Conservation (phyloP, 23 tunicate genomes). For the Halocynthia roretzi region DNA sequence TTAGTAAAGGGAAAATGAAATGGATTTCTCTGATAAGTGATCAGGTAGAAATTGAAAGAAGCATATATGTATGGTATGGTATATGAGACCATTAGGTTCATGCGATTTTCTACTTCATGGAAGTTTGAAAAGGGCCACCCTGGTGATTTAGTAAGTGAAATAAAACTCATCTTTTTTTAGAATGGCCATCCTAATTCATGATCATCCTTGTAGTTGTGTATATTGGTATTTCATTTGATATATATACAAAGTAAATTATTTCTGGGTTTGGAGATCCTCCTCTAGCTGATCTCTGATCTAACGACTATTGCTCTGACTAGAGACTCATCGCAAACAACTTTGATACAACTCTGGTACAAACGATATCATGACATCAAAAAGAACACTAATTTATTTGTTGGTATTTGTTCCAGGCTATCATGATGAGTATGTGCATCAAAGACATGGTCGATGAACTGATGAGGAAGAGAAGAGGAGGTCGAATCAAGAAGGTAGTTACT, state of each 20-base stretch:
- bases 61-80: neutral
- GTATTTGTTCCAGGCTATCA: slow-evolving; percentile 47
- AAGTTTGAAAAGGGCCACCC: too few relatives aligned
- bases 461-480: slow-evolving; percentile 54
- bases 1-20: slow-evolving; percentile 58
- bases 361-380: too few relatives aligned
- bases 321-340: neutral
- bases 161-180: too few relatives aligned
- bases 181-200: too few relatives aligned
- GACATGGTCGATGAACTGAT: slow-evolving; percentile 90
- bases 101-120: neutral
- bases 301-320: neutral
- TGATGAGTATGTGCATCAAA: slow-evolving; percentile 91
- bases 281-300: neutral
- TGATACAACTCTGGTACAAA: too few relatives aligned
- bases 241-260: too few relatives aligned
- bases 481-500: slow-evolving; percentile 41
- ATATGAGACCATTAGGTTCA: neutral
- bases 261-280: too few relatives aligned
- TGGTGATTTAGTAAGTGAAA: too few relatives aligned
- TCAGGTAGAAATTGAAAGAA: slow-evolving; percentile 46
- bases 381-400: neutral
- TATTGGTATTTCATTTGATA: neutral
- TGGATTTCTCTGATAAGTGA: slow-evolving; percentile 58
- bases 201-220: too few relatives aligned